phyloP scores from a whole-genome alignment of 2,797 vertebrate species.

The Macropus fuliginosus region DNA sequence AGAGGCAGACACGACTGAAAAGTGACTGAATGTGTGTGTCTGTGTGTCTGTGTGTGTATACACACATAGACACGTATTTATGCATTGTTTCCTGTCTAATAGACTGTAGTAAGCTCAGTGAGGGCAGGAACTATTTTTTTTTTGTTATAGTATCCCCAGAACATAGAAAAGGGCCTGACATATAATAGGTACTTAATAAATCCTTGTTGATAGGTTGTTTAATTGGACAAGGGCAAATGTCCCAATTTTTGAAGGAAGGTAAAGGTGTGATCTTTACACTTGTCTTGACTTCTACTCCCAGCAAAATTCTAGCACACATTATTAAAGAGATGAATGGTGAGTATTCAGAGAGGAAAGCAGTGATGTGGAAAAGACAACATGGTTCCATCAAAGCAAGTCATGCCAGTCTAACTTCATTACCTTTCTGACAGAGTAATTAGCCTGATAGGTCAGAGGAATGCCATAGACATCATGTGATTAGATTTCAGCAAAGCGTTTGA shows the following conservation, averaged over 20 bases:
- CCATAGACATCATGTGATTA: not conserved
- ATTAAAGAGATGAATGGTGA: not conserved
- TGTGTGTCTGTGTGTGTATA: not conserved
- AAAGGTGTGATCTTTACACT: not conserved
- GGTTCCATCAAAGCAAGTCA: not conserved
- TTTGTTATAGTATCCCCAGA: not conserved
- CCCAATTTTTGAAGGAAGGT: not conserved
- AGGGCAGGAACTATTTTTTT: not conserved
- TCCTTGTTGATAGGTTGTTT: not conserved
- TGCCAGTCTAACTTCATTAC: conserved; percentile 1
- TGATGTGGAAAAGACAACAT: not conserved
- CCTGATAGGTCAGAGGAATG: not conserved
- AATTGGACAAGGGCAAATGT: not conserved
- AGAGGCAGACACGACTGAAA: not conserved
- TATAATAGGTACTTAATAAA: not conserved
- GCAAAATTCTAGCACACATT: not conserved
- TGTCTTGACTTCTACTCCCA: not conserved
- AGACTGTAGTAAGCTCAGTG: not conserved
- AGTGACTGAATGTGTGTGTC: not conserved
- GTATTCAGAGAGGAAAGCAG: not conserved
- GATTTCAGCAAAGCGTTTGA: not conserved
- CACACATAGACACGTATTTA: not conserved
- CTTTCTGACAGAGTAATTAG: not conserved
- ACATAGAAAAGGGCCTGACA: not conserved
- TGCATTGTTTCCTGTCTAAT: not conserved